These are phyloP conservation scores for Eubasilissa regina DNA, from an alignment of 1,140 invertebrate species.

Conservation along the genomic window DNA sequence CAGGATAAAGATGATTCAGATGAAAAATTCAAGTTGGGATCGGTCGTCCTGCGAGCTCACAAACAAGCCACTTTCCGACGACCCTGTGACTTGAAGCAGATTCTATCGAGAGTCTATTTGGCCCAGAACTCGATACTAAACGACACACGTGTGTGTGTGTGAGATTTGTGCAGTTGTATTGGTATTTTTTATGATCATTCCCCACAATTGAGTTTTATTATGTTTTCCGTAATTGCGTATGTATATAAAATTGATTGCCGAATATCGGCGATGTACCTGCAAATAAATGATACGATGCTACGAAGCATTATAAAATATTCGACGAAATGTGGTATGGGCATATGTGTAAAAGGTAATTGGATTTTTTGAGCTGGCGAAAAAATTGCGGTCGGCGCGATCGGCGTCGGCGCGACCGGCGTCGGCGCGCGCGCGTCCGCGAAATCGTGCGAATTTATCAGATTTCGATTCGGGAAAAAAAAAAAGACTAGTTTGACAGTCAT, in stretches of 20 bases:
- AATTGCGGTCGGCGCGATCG: neutral
- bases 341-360: neutral
- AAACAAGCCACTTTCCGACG: neutral
- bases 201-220: slow-evolving; percentile 30
- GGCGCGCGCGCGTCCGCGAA: neutral
- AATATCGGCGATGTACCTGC: slow-evolving; percentile 13
- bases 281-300: neutral
- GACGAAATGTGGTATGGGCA: no score
- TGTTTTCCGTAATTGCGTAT: slow-evolving; percentile 36
- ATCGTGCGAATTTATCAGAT: neutral
- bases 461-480: no score
- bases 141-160: neutral
- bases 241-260: slow-evolving; percentile 36
- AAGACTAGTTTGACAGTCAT: no score
- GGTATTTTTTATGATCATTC: slow-evolving; percentile 22
- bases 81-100: slow-evolving; percentile 7
- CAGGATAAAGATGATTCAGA: no score
- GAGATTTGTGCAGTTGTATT: no score
- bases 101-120: slow-evolving; percentile 2
- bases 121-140: slow-evolving; percentile 14
- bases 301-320: no score
- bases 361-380: neutral
- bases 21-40: no score
- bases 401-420: neutral
- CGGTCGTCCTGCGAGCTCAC: no score